Evolutionary conservation across 1,140 invertebrate species (phyloP), one percentile per base, ranked within the genome.

Genomic region (Drosophila micromelanica): DNA sequence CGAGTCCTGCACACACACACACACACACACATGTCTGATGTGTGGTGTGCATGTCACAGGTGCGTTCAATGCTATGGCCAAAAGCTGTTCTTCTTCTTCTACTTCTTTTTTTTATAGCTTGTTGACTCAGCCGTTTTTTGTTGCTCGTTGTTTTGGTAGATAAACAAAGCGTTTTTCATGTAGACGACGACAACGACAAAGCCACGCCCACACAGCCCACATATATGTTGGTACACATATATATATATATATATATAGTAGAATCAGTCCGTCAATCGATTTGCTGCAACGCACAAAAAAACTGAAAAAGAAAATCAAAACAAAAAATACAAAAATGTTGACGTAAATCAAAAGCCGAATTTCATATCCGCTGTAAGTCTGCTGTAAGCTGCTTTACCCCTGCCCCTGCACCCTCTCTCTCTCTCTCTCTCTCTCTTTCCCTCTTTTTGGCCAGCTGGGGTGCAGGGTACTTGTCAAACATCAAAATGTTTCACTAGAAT

Each of bases 291-390:
- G 70, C 48, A 61, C 54, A 61, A 37, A 73, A 67, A 55, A 69
- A n/a, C n/a, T n/a, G n/a, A n/a, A n/a, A n/a, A 20, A n/a, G 5
- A 23, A 57, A 54, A 17, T 38, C 20, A 45, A 55, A 27, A 15
- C 37, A 55, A 63, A 30, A 8, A 15, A 48, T 57, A 17, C 61
- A 73, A 73, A 85, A 85, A 75, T 57, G 75, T 84, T 90, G 84
- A 89, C 85, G 84, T 89, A 89, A 89, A 89, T 89, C 84, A 89
- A 89, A 89, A 89, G 84, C 85, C 84, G 89, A 78, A 89, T 89
- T 89, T 90, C 85, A 90, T 89, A 89, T 89, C 84, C 84, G 84
- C 57, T 89, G 84, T 89, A 89, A 89, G 84, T 89, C 84, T 84
- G 73, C 80, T 89, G 85, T 89, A 87, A 87, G 84, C 84, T 87